These are phyloP conservation scores for Sinopyrophorus schimmeli DNA, from an alignment of 2,888 invertebrate genomes.

Conservation along the genomic window DNA sequence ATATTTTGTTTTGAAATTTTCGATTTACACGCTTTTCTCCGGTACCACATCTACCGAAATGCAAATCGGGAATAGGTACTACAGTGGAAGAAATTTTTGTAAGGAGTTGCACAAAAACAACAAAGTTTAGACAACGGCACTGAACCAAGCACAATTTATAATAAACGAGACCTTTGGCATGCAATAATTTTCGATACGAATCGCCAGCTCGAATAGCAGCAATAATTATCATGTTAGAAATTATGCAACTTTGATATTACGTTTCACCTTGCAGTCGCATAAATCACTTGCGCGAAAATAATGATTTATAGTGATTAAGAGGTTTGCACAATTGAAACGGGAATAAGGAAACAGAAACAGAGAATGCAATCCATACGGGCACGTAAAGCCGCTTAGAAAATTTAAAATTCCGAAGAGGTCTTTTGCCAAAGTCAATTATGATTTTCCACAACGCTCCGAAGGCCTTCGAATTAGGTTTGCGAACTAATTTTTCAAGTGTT, in stretches of 20 bases:
- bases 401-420: slow-evolving; percentile 27
- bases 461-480: slow-evolving; percentile 24
- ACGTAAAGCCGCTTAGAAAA: slow-evolving; percentile 18
- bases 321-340: slow-evolving; percentile 15
- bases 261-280: slow-evolving; percentile 25
- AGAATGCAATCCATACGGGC: slow-evolving; percentile 23
- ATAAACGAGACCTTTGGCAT: too few relatives aligned
- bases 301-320: slow-evolving; percentile 28
- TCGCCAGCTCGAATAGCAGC: slow-evolving; percentile 7
- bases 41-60: too few relatives aligned
- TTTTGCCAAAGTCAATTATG: slow-evolving; percentile 28
- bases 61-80: too few relatives aligned
- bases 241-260: slow-evolving; percentile 25
- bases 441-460: slow-evolving; percentile 18
- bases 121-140: too few relatives aligned
- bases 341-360: slow-evolving; percentile 18
- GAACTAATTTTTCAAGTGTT: slow-evolving; percentile 25
- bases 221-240: slow-evolving; percentile 16
- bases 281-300: slow-evolving; percentile 31
- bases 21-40: too few relatives aligned
- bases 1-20: too few relatives aligned
- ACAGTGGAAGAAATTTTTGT: too few relatives aligned
- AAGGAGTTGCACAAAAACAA: too few relatives aligned
- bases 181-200: too few relatives aligned
- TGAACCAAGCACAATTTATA: too few relatives aligned